Conservation (phyloP, 1,140 invertebrate species). For the Psix sp. region DNA sequence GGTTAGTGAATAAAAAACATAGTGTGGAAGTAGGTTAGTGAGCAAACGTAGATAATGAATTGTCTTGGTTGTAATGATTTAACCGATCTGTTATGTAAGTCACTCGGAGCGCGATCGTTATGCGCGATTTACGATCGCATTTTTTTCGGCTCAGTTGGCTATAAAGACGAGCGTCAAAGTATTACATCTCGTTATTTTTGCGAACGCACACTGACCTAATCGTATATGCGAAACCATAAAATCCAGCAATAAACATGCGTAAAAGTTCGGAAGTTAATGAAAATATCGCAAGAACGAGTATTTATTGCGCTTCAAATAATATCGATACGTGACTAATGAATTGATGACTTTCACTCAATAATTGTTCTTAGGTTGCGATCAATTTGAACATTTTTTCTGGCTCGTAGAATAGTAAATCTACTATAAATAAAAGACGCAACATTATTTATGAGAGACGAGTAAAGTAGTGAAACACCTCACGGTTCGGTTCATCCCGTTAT, state of each 20-base stretch:
- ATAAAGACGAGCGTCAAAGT: conserved; percentile 46
- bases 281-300: conserved; percentile 20
- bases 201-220: conserved; percentile 30
- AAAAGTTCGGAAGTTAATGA: conserved; percentile 44
- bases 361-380: neutral
- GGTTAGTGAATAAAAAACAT: conserved; percentile 36
- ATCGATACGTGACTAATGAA: conserved; percentile 23
- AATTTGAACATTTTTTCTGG: no score
- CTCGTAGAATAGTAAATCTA: conserved; percentile 12
- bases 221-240: conserved; percentile 32
- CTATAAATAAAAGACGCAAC: conserved; percentile 17
- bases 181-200: conserved; percentile 56
- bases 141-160: conserved; percentile 52
- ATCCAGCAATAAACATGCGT: conserved; percentile 29
- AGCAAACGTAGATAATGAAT: conserved; percentile 52
- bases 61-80: conserved; percentile 40
- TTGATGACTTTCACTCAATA: conserved; percentile 12
- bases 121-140: conserved; percentile 54
- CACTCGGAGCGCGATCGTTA: conserved; percentile 44
- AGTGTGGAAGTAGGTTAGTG: conserved; percentile 40
- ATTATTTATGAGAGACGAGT: conserved; percentile 57
- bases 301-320: conserved; percentile 18
- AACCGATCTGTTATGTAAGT: conserved; percentile 52
- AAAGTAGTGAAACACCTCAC: conserved; percentile 47
- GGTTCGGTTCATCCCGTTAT: conserved; percentile 49